phyloP scores from a whole-genome alignment of 1,140 invertebrate species.

The Euura lappo region DNA sequence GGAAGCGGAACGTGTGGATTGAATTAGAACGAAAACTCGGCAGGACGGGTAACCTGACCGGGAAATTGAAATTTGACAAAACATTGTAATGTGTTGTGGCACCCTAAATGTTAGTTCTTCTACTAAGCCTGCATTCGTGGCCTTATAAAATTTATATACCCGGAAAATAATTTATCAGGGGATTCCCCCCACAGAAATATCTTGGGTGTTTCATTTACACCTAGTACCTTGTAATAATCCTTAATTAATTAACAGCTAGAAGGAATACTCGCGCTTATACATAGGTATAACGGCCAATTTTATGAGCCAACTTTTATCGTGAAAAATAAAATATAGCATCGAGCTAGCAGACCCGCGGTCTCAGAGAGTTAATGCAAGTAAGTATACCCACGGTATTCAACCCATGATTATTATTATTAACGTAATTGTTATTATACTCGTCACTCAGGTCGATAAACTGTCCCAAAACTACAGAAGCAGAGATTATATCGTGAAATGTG shows the following conservation, averaged over 20 bases:
- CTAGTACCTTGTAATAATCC: constrained; percentile 7
- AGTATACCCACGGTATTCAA: no score
- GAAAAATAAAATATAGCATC: constrained; percentile 8
- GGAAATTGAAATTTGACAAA: neutral
- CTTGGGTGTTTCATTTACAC: neutral
- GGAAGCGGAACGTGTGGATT: no score
- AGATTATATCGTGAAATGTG: no score
- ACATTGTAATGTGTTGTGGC: neutral
- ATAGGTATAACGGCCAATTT: neutral
- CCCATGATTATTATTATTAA: no score
- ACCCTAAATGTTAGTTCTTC: neutral
- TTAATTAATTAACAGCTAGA: constrained; percentile 11
- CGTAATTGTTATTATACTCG: no score
- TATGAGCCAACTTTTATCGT: constrained; percentile 6
- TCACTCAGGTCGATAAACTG: no score
- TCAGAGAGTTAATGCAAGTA: no score
- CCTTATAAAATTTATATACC: neutral
- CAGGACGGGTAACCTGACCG: neutral
- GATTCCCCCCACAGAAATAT: neutral
- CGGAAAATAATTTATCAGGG: neutral
- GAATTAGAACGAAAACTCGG: no score
- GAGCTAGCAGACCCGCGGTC: no score
- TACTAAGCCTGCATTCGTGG: neutral
- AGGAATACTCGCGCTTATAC: neutral
- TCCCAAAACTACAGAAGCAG: no score